A percentile compares a stretch with the other conserved stretches of the same genome.
Evolutionary conservation across 2,888 invertebrate species (phyloP).

Genomic region (Tribolium freemani): DNA sequence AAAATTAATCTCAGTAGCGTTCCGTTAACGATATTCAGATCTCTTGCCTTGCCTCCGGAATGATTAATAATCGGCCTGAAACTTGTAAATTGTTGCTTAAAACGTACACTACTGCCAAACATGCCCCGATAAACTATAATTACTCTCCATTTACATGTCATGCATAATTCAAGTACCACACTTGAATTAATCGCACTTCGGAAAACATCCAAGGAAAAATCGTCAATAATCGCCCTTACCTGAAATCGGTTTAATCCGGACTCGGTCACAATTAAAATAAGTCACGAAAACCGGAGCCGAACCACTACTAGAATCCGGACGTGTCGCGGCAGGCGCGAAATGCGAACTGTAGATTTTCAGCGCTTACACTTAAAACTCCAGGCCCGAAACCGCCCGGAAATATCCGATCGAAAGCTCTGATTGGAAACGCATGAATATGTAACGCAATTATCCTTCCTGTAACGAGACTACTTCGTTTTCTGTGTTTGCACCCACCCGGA

Average conservation of each 20-base stretch:
- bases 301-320: conserved; percentile 33
- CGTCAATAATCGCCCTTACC: conserved; percentile 12
- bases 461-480: conserved; percentile 52
- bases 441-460: conserved; percentile 55
- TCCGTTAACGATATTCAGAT: conserved; percentile 49
- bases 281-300: conserved; percentile 36
- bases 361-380: conserved; percentile 53
- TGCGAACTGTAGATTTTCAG: conserved; percentile 52
- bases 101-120: neutral
- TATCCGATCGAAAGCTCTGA: conserved; percentile 49
- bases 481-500: conserved; percentile 15
- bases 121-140: conserved; percentile 21
- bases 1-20: conserved; percentile 51
- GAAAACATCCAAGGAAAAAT: neutral
- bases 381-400: conserved; percentile 41
- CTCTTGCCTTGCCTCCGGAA: conserved; percentile 32
- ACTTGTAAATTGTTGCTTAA: neutral
- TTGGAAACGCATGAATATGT: conserved; percentile 60
- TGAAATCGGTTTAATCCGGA: conserved; percentile 9
- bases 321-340: conserved; percentile 48
- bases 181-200: neutral
- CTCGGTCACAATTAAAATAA: conserved; percentile 23
- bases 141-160: conserved; percentile 29
- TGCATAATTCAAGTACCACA: conserved; percentile 20
- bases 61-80: conserved; percentile 30